Base-by-base conservation (phyloP, 2,888 invertebrate species). In the Incurvaria masculella region DNA sequence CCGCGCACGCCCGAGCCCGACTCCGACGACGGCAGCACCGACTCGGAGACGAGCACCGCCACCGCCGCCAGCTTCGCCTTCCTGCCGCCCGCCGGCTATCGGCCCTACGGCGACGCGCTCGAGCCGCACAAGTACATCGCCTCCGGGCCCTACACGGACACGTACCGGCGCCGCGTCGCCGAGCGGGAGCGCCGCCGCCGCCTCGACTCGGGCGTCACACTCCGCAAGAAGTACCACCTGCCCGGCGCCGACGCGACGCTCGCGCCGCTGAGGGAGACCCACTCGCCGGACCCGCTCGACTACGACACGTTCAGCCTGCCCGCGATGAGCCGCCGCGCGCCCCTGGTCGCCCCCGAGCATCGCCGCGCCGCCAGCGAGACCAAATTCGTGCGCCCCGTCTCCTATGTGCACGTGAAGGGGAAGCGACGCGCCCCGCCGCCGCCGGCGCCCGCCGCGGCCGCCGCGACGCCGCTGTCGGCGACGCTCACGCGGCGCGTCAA, bases 351-450 rank as follows among this genome's bases (percentile, higher is more conserved):
- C 14, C 55, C 50, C 48, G 64, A 66, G 45, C 55, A 60, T 54
- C 69, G 84, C 41, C 71, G 85, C 56, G 82, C 84, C 19, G 76
- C 80, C n/a, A 86, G 85, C 60, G 85, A 86, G 66, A 78, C 81
- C 20, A 79, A 80, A 54, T 81, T 80, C 51, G 79, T 81, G 43
- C 81, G 81, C 54, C 78, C 83, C 10, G 81, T 82, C 4, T 69
- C 74, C 2, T 78, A 75, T 56, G 64, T 75, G 20, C 87, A 89
- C 70, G 89, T 89, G 1, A 88, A 87, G 55, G 89, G 89, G 20
- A 90, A 90, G 64, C 69, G 89, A 45, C 83, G 82, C 59, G 89
- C 89, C 1, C 89, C 89, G 0, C 81, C 79, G 53, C 89, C 89
- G 4, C 89, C 88, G 1, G 69, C 52, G 53, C 64, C 56, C 18